Base-by-base conservation (phyloP, 2,888 invertebrate species). In the Andrena bucephala region DNA sequence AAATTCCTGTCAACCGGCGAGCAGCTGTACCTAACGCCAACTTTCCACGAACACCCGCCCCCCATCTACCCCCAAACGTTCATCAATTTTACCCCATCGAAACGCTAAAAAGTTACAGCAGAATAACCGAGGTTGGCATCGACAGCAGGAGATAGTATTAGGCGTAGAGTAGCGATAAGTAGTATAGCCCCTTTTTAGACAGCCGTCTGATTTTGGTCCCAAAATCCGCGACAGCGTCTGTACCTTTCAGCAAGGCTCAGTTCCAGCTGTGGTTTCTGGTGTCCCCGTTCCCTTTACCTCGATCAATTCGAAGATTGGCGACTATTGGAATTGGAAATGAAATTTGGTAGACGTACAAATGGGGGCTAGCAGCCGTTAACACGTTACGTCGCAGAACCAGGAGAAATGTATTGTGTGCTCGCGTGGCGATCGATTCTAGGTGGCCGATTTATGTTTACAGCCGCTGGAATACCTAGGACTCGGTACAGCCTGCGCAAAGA, bases 301-400 rank as follows among this genome's bases (percentile, higher is more conserved):
- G 84, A 87, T 89, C 91, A 89, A 91, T 91, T 91, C 80, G 80
- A 82, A 89, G 91, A 90, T 90, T 91, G 89, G 83, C 84, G 84
- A 75, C 85, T 69, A 91, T 91, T 89, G 88, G 91, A 91, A 91
- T 91, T 91, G 91, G 89, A 90, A 91, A 91, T 90, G 90, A 91
- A 91, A 91, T 91, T 90, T 89, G 84, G 87, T 89, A 87, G 86
- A 90, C 85, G 85, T 87, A 87, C 84, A 87, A 89, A 88, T 81
- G 77, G 78, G 54, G 66, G 66, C 69, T 63, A 71, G 60, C 81
- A 62, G 76, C 31, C 72, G 70, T 71, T 76, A 87, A 85, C 85
- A 68, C 77, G 85, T 80, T 82, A 77, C 66, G 54, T 36, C 16
- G 62, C 36, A 65, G 67, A 77, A 73, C 54, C 62, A 42, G 68